Conservation (phyloP, 2,888 invertebrate genomes). For the Drosophila trichaetosa region DNA sequence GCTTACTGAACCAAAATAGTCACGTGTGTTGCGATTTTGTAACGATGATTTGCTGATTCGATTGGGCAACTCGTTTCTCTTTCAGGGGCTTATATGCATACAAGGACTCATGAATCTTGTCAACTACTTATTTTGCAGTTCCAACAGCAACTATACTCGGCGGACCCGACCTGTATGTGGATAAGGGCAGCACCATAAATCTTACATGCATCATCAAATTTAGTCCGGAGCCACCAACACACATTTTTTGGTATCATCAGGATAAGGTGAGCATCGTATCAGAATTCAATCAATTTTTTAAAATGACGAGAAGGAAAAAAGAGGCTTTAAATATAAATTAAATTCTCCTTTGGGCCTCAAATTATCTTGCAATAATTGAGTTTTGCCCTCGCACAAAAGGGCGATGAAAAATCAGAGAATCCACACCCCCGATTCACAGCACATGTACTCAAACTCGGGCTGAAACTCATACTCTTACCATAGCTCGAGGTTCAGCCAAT, state of each 20-base stretch:
- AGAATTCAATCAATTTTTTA: conserved; percentile 52
- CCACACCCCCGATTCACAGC: conserved; percentile 20
- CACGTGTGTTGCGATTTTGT: conserved; percentile 35
- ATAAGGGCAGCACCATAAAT: conserved; percentile 93
- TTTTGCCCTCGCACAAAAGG: conserved; percentile 46
- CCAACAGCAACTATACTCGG: conserved; percentile 92
- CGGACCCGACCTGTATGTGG: conserved; percentile 92
- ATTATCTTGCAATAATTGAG: conserved; percentile 78
- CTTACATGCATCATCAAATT: conserved; percentile 92
- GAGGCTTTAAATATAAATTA: conserved; percentile 16
- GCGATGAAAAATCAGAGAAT: conserved; percentile 22
- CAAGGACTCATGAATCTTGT: conserved; percentile 12
- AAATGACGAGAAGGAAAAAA: conserved; percentile 8
- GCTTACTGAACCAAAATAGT: conserved; percentile 30
- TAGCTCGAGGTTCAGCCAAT: conserved; percentile 56
- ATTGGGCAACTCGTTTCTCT: neutral
- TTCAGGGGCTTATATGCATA: neutral
- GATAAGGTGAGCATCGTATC: conserved; percentile 90
- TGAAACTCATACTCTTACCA: conserved; percentile 21
- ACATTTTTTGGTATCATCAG: conserved; percentile 98
- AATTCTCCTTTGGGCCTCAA: conserved; percentile 53
- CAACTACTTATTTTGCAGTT: conserved; percentile 86
- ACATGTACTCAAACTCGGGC: conserved; percentile 32
- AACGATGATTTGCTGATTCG: conserved; percentile 34
- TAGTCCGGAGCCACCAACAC: conserved; percentile 95